Evolutionary conservation across 2,888 invertebrate species (phyloP).

Genomic region (Endomychus coccineus): DNA sequence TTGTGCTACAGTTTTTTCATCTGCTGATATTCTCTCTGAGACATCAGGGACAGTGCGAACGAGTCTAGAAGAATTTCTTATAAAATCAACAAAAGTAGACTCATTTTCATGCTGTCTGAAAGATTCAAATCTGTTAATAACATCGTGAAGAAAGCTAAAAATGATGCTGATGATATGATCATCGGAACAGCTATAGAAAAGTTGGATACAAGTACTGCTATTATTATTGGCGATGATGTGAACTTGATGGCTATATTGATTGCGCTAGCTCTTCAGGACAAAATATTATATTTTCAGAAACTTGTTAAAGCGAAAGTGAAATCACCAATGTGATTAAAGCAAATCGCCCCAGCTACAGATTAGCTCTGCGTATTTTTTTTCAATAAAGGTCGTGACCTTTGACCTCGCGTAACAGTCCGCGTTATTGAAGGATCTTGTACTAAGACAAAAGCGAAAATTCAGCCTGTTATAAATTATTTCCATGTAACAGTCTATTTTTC

Average conservation of each 20-base stretch:
- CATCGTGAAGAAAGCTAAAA: conserved; percentile 25
- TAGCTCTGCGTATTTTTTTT: too few relatives aligned
- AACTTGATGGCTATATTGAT: conserved; percentile 25
- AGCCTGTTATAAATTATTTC: too few relatives aligned
- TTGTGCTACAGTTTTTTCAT: too few relatives aligned
- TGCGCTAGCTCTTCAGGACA: conserved; percentile 22
- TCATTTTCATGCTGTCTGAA: conserved; percentile 24
- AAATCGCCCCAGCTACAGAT: too few relatives aligned
- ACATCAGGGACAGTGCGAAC: conserved; percentile 27
- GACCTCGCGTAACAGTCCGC: too few relatives aligned
- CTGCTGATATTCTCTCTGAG: too few relatives aligned
- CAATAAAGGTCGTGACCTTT: too few relatives aligned
- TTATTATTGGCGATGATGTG: conserved; percentile 30
- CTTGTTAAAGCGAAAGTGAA: conserved; percentile 16
- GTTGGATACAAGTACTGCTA: conserved; percentile 21
- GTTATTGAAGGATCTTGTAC: too few relatives aligned
- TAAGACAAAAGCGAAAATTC: too few relatives aligned
- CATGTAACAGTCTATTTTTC: too few relatives aligned
- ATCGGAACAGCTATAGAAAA: conserved; percentile 24
- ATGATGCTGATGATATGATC: conserved; percentile 26
- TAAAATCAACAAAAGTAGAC: conserved; percentile 28
- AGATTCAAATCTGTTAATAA: conserved; percentile 28
- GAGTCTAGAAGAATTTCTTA: conserved; percentile 23
- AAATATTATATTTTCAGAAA: too few relatives aligned
- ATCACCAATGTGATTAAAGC: too few relatives aligned